phyloP scores from a whole-genome alignment of 2,888 invertebrate species.

The Lochmaea capreae region DNA sequence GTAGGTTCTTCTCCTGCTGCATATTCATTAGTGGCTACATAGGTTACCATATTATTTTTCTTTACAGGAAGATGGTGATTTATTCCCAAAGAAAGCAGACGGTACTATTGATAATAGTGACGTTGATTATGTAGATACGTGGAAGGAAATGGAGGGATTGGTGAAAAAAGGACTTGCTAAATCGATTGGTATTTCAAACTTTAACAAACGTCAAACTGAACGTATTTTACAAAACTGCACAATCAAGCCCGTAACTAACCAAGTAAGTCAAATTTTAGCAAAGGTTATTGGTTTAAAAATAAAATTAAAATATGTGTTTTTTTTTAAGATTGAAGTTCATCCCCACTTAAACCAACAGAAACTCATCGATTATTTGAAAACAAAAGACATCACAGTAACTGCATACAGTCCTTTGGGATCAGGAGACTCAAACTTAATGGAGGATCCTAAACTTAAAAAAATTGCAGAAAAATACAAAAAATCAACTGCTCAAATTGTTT shows the following conservation, averaged over 20 bases:
- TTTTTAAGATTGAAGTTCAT: slow-evolving; percentile 79
- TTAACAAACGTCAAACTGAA: slow-evolving; percentile 77
- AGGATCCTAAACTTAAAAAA: slow-evolving; percentile 77
- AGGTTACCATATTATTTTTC: not conserved
- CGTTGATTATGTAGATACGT: slow-evolving; percentile 76
- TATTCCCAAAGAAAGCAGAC: slow-evolving; percentile 52
- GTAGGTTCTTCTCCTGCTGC: no score
- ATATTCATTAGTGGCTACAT: no score
- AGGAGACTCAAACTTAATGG: slow-evolving; percentile 77
- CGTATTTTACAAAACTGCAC: slow-evolving; percentile 70
- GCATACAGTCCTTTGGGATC: slow-evolving; percentile 89
- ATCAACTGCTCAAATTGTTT: slow-evolving; percentile 77
- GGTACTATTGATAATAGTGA: slow-evolving; percentile 66
- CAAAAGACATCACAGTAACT: slow-evolving; percentile 75
- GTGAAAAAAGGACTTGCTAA: slow-evolving; percentile 72
- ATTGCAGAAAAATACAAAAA: slow-evolving; percentile 75
- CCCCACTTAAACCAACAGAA: slow-evolving; percentile 81
- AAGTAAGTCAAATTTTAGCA: slow-evolving; percentile 64
- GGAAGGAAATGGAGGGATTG: slow-evolving; percentile 77
- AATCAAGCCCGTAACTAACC: slow-evolving; percentile 73
- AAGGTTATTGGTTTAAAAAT: no score
- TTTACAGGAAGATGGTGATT: slow-evolving; percentile 60
- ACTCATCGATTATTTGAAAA: slow-evolving; percentile 76
- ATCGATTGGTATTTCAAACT: slow-evolving; percentile 82
- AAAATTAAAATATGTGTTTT: not conserved